These are phyloP conservation scores for Hystrix cristata DNA, from an alignment of 2,113 vertebrate species.

Conservation along the genomic window DNA sequence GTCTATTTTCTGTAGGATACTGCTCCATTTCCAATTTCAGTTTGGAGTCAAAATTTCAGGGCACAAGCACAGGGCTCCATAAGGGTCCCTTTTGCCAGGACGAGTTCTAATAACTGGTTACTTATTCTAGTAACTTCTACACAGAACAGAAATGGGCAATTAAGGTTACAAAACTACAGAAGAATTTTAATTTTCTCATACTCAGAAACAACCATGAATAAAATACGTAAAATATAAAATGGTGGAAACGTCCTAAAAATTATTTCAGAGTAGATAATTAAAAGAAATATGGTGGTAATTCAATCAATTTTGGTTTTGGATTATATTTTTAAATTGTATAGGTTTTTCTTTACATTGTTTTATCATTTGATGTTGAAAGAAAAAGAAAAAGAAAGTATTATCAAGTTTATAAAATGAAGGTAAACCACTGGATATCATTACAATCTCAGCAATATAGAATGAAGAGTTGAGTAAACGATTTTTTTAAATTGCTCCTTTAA, in stretches of 20 bases:
- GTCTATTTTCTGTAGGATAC: background rate
- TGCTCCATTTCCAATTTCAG: background rate
- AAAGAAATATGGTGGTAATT: background rate
- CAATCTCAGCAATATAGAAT: background rate
- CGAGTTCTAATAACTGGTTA: background rate
- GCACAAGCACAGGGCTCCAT: background rate
- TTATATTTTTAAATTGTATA: constrained; percentile 1
- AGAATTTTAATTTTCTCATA: background rate
- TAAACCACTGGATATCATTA: background rate
- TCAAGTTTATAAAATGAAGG: background rate
- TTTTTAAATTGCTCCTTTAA: background rate
- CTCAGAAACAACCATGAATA: background rate
- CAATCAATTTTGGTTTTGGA: background rate
- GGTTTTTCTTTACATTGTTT: constrained; percentile 30
- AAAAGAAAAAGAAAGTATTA: background rate
- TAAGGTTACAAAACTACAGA: background rate
- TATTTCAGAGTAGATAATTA: constrained; percentile 1
- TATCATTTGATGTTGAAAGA: background rate
- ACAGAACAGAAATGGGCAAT: background rate
- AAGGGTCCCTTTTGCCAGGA: background rate
- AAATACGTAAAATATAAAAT: constrained; percentile 47
- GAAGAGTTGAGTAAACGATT: background rate
- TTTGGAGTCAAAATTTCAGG: background rate
- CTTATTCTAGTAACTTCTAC: background rate
- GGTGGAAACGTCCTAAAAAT: background rate